Conservation (phyloP, 2,888 invertebrate genomes). For the Diaphora mendica region DNA sequence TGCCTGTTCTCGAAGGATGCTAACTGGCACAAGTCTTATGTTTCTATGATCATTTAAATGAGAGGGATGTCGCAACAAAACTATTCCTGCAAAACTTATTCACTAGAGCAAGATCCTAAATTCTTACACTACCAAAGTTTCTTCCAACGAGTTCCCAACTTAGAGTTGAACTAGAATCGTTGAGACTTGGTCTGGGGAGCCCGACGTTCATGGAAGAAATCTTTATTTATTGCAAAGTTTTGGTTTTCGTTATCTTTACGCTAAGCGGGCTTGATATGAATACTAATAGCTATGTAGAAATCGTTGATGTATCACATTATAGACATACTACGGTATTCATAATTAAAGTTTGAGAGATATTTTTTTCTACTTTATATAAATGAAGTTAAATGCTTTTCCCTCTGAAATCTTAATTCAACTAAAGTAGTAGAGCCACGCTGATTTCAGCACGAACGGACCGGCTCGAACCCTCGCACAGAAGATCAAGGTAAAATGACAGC, state of each 20-base stretch:
- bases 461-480: too few species aligned
- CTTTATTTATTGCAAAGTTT: constrained; percentile 27
- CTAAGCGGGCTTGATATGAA: background rate
- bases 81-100: background rate
- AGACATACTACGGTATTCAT: too few species aligned
- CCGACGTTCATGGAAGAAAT: constrained; percentile 27
- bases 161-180: constrained; percentile 29
- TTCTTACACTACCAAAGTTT: constrained; percentile 28
- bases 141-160: constrained; percentile 28
- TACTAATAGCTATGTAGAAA: background rate
- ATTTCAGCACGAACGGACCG: too few species aligned
- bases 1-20: too few species aligned
- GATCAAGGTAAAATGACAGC: too few species aligned
- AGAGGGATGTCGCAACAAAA: background rate
- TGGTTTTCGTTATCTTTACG: background rate
- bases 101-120: constrained; percentile 28
- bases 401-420: too few species aligned
- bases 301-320: background rate
- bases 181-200: constrained; percentile 33
- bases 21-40: too few species aligned
- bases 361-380: too few species aligned
- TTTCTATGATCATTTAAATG: background rate
- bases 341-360: too few species aligned
- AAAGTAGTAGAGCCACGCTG: too few species aligned
- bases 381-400: too few species aligned